A percentile compares a stretch with the other conserved stretches of the same genome.
Evolutionary conservation across 2,888 invertebrate genomes (phyloP).

Genomic region (Drosophila falleni): DNA sequence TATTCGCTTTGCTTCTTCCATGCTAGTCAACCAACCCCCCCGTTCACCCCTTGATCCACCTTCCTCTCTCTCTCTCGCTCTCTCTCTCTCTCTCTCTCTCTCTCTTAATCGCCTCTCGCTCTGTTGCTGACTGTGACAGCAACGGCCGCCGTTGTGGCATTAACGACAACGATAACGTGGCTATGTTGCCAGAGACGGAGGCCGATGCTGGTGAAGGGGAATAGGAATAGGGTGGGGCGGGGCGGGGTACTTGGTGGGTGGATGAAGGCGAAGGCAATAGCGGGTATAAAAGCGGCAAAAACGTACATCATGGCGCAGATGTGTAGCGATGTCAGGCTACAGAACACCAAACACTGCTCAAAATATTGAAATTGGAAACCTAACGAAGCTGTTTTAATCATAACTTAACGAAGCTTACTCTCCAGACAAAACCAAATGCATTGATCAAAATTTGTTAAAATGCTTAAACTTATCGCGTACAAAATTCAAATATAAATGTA

Average conservation of each 20-base stretch:
- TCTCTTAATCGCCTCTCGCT: background rate
- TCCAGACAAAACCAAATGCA: too few species aligned
- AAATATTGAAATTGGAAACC: conserved; percentile 22
- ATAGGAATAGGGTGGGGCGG: background rate
- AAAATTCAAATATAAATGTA: too few species aligned
- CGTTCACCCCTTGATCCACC: background rate
- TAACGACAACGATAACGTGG: conserved; percentile 64
- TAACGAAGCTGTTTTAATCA: background rate
- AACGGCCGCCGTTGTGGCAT: conserved; percentile 52
- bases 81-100: background rate
- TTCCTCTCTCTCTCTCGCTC: background rate
- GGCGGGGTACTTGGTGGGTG: background rate
- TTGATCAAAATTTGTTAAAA: too few species aligned
- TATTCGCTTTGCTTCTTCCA: conserved; percentile 27
- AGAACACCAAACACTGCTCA: conserved; percentile 51
- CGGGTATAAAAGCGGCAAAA: conserved; percentile 30
- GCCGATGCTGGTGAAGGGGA: background rate
- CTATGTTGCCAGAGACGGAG: conserved; percentile 4
- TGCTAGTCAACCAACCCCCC: background rate
- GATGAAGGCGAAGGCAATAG: conserved; percentile 13
- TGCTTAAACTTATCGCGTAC: too few species aligned
- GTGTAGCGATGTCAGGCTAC: conserved; percentile 58
- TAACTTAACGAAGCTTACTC: background rate
- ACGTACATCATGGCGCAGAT: conserved; percentile 57
- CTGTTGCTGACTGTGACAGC: conserved; percentile 37